Conservation (phyloP, 1,140 invertebrate genomes). For the Trichonephila inaurata region DNA sequence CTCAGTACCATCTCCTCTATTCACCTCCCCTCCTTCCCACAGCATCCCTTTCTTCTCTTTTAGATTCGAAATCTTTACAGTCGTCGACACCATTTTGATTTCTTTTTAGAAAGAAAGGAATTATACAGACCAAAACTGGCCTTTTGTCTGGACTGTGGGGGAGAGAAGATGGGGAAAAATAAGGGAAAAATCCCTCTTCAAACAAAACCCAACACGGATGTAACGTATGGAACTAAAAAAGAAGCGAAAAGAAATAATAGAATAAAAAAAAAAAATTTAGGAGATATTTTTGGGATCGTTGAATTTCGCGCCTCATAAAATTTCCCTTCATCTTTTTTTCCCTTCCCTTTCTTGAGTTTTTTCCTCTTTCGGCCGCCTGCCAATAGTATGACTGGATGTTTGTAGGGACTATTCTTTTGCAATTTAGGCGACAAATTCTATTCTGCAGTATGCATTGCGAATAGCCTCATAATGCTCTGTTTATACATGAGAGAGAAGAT, state of each 20-base stretch:
- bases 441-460: slow-evolving; percentile 50
- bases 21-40: neutral
- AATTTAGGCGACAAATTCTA: slow-evolving; percentile 68
- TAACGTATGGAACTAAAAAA: slow-evolving; percentile 49
- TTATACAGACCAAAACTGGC: slow-evolving; percentile 68
- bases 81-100: slow-evolving; percentile 56
- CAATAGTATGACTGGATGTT: slow-evolving; percentile 42
- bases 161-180: slow-evolving; percentile 3
- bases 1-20: neutral
- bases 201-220: slow-evolving; percentile 67
- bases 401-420: slow-evolving; percentile 65
- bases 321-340: slow-evolving; percentile 58
- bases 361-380: slow-evolving; percentile 57
- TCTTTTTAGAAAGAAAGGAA: slow-evolving; percentile 63
- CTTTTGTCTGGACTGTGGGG: slow-evolving; percentile 59
- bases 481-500: slow-evolving; percentile 66
- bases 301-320: slow-evolving; percentile 70
- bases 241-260: slow-evolving; percentile 16
- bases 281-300: slow-evolving; percentile 74
- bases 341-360: neutral
- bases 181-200: slow-evolving; percentile 42
- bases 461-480: slow-evolving; percentile 72
- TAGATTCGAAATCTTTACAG: slow-evolving; percentile 39
- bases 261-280: slow-evolving; percentile 5
- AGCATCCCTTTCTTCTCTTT: neutral